phyloP scores from a whole-genome alignment of 2,797 vertebrate genomes.

The Heterohyrax brucei region DNA sequence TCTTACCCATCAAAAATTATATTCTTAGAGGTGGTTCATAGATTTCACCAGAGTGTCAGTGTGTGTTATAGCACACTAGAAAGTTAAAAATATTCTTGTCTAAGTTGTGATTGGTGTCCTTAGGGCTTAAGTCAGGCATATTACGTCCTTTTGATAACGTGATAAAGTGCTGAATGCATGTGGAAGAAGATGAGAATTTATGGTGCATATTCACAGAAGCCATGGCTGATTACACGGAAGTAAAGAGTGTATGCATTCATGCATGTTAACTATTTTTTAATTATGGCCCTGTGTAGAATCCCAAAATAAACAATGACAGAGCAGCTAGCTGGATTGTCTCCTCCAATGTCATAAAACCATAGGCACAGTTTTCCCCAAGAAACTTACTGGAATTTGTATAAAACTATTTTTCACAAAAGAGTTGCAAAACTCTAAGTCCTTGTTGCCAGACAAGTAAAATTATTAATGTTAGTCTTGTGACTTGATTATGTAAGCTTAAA shows the following conservation, averaged over 20 bases:
- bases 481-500: not conserved
- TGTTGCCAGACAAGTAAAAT: not conserved
- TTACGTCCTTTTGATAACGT: not conserved
- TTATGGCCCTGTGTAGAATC: not conserved
- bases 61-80: not conserved
- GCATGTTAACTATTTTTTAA: not conserved
- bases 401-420: not conserved
- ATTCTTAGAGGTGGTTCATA: not conserved
- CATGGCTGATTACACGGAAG: not conserved
- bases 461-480: not conserved
- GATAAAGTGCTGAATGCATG: not conserved
- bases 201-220: not conserved
- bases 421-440: not conserved
- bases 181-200: not conserved
- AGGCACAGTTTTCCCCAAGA: not conserved
- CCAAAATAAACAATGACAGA: not conserved
- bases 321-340: not conserved
- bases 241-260: not conserved
- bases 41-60: not conserved
- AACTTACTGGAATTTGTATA: not conserved
- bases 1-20: conserved; percentile 6
- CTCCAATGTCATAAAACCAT: not conserved
- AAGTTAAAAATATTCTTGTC: not conserved
- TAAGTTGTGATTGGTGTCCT: not conserved
- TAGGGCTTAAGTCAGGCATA: not conserved